Evolutionary conservation across 2,888 invertebrate genomes (phyloP), one percentile per base, ranked within the genome.

Genomic region (Colostygia pectinataria): DNA sequence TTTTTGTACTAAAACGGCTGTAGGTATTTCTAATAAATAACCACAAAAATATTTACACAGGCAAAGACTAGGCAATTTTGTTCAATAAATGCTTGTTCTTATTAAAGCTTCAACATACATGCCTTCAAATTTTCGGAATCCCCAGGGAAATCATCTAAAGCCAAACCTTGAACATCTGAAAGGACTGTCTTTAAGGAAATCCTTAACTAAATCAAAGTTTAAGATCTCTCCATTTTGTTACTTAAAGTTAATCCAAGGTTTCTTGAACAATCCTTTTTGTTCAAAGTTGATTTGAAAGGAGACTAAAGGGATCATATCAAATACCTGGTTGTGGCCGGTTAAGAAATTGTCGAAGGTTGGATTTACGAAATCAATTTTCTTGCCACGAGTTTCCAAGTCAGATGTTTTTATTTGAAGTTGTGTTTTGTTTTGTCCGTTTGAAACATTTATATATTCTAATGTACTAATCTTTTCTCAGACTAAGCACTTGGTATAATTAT

Each of bases 131-230:
- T 48, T 46, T 28, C 38, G 3, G 34, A 15, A 14, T 24, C 53
- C 38, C 53, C 0, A 13, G 57, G 57, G 59, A 57, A 59, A 59
- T 59, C 54, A 43, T 25, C 32, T 25, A 27, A 28, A 49, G 41
- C 42, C 25, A 49, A 28, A 27, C 36, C 38, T 42, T 45, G 31
- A 50, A 46, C 37, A 47, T 46, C 41, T 56, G 25, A 36, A 14
- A 49, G 37, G 37, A 53, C 41, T 42, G 49, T 41, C 36, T 41
- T 42, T 20, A 34, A 47, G 37, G 37, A 42, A 42, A 42, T 37
- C 27, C 48, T 18, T 24, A 42, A 28, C 48, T 49, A 42, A 42
- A 42, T 29, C 42, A 39, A 39, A 47, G 23, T 39, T 49, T 27
- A 41, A 28, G 37, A 18, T 18, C 25, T 34, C 28, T 40, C 24